Base-by-base conservation (phyloP, 1,140 invertebrate genomes). In the Euschistus heros region DNA sequence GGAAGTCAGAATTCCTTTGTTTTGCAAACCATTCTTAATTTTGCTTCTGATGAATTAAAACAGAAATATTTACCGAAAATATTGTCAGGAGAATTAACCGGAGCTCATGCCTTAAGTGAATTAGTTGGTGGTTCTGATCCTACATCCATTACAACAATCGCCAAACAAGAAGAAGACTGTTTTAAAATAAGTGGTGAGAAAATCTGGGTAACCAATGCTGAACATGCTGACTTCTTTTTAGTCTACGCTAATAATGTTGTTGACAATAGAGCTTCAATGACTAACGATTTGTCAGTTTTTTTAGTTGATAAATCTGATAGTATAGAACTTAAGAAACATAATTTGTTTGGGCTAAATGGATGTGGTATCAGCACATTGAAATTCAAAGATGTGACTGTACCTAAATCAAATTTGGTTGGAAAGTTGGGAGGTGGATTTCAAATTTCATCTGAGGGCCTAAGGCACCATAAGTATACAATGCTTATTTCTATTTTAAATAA, bases 121-220 rank as follows among this genome's bases (percentile, higher is more conserved):
- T 18, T 20, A n/a, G 22, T 18, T 20, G 47, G 47, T 50, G 22
- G 47, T 50, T 50, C 47, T 18, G 47, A 50, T 22, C 47, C 47
- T 14, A 20, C 47, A 10, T 6, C 47, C n/a, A 20, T 50, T 18
- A 50, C n/a, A 2, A 7, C 22, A 13, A 50, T 18, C n/a, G 47
- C 22, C 17, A 50, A 20, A 7, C 10, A 50, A 22, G n/a, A 50
- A 18, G 47, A 22, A 6, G 47, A 50, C 7, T 22, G 22, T 50
- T 50, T 50, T 22, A 50, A 20, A 20, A 20, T 50, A 50, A 68
- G 57, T 59, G 67, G 67, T 26, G 18, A 30, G 14, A 68, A 68
- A 65, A 24, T 33, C 4, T 68, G 67, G 64, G 67, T 68, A 3
- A 52, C 64, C 18, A 65, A 68, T 66, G 67, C 67, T 18, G 59